Evolutionary conservation across 2,113 vertebrate genomes (phyloP).

Genomic region (Cololabis saira): DNA sequence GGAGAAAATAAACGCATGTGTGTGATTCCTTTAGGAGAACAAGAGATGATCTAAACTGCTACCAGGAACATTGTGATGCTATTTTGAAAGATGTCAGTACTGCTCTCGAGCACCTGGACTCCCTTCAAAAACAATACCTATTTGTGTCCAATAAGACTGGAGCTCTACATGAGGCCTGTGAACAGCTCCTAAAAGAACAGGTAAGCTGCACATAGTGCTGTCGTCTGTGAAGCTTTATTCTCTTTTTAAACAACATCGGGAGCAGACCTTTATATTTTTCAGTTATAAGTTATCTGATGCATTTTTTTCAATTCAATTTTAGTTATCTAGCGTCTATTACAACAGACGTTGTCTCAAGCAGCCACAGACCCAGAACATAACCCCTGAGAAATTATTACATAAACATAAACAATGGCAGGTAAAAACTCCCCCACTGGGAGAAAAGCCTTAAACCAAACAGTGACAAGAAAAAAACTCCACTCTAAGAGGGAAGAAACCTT

Average conservation of each 20-base stretch:
- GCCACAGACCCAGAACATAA: too few relatives aligned
- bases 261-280: background rate
- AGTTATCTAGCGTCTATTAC: too few relatives aligned
- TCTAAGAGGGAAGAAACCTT: too few relatives aligned
- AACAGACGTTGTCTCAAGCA: too few relatives aligned
- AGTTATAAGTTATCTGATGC: too few relatives aligned
- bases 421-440: too few relatives aligned
- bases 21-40: slow-evolving; percentile 87
- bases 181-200: slow-evolving; percentile 97
- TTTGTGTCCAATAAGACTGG: slow-evolving; percentile 98
- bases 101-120: slow-evolving; percentile 92
- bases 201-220: slow-evolving; percentile 68
- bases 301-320: too few relatives aligned
- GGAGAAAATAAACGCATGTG: slow-evolving; percentile 12
- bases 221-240: background rate
- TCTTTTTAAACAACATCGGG: background rate
- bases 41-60: slow-evolving; percentile 91
- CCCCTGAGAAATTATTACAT: too few relatives aligned
- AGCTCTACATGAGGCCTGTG: slow-evolving; percentile 94
- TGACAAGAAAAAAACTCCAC: too few relatives aligned
- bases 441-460: too few relatives aligned
- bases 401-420: too few relatives aligned
- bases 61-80: slow-evolving; percentile 95
- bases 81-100: slow-evolving; percentile 91
- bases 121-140: slow-evolving; percentile 95